Evolutionary conservation across 2,888 invertebrate genomes (phyloP), one percentile per base, ranked within the genome.

Genomic region (Caenorhabditis drosophilae): DNA sequence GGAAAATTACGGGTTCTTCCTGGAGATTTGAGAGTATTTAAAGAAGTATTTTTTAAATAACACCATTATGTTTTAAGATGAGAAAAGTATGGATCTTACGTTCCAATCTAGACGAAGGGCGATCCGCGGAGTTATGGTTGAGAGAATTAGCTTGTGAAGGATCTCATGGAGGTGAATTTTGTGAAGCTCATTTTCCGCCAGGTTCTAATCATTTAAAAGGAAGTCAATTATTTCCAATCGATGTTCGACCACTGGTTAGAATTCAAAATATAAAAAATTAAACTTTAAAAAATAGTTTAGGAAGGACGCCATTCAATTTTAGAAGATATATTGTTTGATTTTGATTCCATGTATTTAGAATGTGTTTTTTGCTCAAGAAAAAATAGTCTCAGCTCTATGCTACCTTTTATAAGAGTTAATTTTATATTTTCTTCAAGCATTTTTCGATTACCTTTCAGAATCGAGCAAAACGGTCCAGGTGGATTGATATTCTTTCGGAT

Each of bases 31-130:
- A 49, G n/a, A n/a, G n/a, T n/a, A n/a, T n/a, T n/a, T n/a, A n/a
- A n/a, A n/a, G n/a, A n/a, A n/a, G n/a, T n/a, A n/a, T n/a, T n/a
- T n/a, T n/a, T n/a, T n/a, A n/a, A n/a, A n/a, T n/a, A n/a, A n/a
- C n/a, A n/a, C n/a, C n/a, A n/a, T n/a, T n/a, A n/a, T n/a, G n/a
- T n/a, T n/a, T n/a, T n/a, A n/a, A 50, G 40, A 46, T 72, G 45
- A 49, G 72, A 27, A 62, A 67, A 49, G 56, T 67, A 12, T 72
- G 72, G 72, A 72, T 72, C 26, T 49, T 72, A 4, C 60, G 72
- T 0, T 57, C 69, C 2, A 69, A 72, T 56, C 59, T 72, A 2
- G 72, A 72, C 31, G 63, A 60, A 22, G 69, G 69, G 26, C 51
- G 72, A 0, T 69, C 72, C 4, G 72, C 69, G 15, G 72, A 72